Evolutionary conservation across 2,113 vertebrate genomes (phyloP).

Genomic region (Zosterops borbonicus): DNA sequence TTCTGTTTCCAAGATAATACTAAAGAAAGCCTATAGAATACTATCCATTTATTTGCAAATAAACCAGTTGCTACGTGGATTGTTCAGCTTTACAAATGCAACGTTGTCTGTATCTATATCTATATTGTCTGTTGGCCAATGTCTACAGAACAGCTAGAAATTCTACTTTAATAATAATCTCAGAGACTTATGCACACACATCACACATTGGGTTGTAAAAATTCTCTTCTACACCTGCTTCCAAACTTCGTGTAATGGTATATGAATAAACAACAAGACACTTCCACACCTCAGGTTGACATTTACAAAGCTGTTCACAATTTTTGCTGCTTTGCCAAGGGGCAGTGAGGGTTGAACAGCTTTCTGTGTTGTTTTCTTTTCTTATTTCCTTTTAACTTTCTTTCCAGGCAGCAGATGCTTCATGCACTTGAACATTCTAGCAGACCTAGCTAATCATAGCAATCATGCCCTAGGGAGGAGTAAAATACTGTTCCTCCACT

Average conservation of each 20-base stretch:
- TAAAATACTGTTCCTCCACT: neutral
- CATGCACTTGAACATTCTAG: neutral
- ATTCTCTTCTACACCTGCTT: neutral
- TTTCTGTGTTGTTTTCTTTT: neutral
- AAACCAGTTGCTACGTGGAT: neutral
- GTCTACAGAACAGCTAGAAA: neutral
- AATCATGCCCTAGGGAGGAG: slow-evolving; percentile 2
- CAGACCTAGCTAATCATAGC: slow-evolving; percentile 1
- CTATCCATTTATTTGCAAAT: neutral
- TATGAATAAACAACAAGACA: neutral
- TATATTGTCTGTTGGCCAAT: neutral
- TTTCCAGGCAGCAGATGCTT: neutral
- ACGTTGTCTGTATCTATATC: neutral
- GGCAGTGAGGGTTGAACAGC: neutral
- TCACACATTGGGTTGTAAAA: neutral
- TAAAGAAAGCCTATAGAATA: neutral
- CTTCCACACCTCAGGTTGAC: neutral
- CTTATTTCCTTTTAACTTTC: neutral
- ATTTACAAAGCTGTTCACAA: slow-evolving; percentile 9
- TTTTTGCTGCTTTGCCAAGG: neutral
- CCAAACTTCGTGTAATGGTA: neutral
- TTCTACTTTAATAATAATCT: neutral
- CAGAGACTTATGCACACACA: rapidly evolving
- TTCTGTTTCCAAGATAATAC: neutral
- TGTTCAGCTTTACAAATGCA: neutral